phyloP scores from a whole-genome alignment of 2,888 invertebrate species.

The Cryptocephalus primarius region DNA sequence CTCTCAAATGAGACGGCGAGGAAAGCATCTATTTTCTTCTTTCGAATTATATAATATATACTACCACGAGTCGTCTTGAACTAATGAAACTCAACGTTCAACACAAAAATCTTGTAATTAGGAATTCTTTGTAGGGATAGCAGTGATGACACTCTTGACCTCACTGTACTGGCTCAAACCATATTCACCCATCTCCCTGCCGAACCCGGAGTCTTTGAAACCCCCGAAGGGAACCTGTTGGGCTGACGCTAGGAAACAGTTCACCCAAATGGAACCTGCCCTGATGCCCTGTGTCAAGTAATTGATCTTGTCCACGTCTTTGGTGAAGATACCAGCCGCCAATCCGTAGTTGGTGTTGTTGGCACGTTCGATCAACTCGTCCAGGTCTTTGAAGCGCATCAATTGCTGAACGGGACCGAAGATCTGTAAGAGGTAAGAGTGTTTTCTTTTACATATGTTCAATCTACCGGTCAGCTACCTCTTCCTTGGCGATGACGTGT shows the following conservation, averaged over 20 bases:
- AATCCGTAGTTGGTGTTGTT: constrained; percentile 87
- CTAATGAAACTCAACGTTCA: too few relatives aligned
- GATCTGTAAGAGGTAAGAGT: constrained; percentile 48
- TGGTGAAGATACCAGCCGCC: constrained; percentile 87
- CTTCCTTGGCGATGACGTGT: constrained; percentile 76
- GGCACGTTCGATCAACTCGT: constrained; percentile 81
- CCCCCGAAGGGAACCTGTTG: constrained; percentile 92
- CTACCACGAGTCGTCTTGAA: too few relatives aligned
- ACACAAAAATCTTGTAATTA: constrained; percentile 34
- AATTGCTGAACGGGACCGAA: constrained; percentile 96
- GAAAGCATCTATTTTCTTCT: too few relatives aligned
- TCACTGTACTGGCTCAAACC: constrained; percentile 89
- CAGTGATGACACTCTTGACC: constrained; percentile 79
- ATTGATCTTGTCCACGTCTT: constrained; percentile 83
- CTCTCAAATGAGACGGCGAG: too few relatives aligned
- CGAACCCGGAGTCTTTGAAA: constrained; percentile 91
- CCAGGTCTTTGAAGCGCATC: constrained; percentile 73
- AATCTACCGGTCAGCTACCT: constrained; percentile 41
- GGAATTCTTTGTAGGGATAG: constrained; percentile 65
- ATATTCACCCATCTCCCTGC: constrained; percentile 92
- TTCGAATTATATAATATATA: too few relatives aligned
- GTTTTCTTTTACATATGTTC: not conserved
- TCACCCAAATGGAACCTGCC: constrained; percentile 83
- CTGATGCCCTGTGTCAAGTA: constrained; percentile 64
- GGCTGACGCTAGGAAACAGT: constrained; percentile 81